Base-by-base conservation (phyloP, 1,140 invertebrate genomes). In the Leptopilina boulardi region DNA sequence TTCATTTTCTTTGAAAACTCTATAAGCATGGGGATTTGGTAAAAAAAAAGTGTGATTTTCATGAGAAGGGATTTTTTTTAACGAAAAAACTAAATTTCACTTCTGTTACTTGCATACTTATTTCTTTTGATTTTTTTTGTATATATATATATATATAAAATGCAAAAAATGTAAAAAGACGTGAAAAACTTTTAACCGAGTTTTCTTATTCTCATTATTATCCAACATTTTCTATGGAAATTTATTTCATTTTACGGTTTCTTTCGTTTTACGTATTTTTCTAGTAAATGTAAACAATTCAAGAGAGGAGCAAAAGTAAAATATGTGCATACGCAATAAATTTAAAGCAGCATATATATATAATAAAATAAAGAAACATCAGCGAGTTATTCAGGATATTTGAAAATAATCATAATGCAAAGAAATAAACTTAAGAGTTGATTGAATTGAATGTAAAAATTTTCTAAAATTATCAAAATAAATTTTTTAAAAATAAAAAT, bases 1-100 rank as follows among this genome's bases (percentile, higher is more conserved):
- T 51, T 51, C 47, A 51, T 51, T 51, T 51, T 51, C 47, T 51
- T 51, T 51, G 5, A 51, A 51, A 51, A 38, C 47, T 51, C 13
- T 47, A 15, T 51, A 51, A 51, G n/a, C n/a, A 51, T 18, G 47
- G 42, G 47, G 47, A 51, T 51, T 51, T 51, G n/a, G 47, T n/a
- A n/a, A n/a, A n/a, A n/a, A n/a, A 51, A 18, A 18, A 51, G 3
- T 51, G 47, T 51, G 47, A 51, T 51, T 51, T 51, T 51, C 47
- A 18, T n/a, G 44, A 47, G n/a, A 47, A n/a, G 44, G n/a, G 13
- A 47, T 47, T 47, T 15, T 47, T 47, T 34, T 34, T 34, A 34
- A n/a, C n/a, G n/a, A 34, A 34, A 34, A 34, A 47, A 47, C 13
- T 13, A 47, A 47, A 47, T 47, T 47, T n/a, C 13, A n/a, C 44